Base-by-base conservation (phyloP, 2,888 invertebrate species). In the Cryptophagus acutangulus region DNA sequence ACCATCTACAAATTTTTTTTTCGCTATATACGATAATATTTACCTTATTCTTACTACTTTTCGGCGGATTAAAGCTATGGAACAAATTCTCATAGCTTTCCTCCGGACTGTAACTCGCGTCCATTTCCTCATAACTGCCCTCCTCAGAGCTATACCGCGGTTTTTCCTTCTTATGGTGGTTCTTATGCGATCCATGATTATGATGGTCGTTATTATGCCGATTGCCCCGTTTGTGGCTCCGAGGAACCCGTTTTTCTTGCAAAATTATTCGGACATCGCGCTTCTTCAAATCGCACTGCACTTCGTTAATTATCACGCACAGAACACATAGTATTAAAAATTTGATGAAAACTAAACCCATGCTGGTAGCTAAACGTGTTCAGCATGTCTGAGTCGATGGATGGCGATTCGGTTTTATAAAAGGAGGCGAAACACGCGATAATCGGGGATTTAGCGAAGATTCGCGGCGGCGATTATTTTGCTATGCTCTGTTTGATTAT, bases 401-500 rank as follows among this genome's bases (percentile, higher is more conserved):
- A n/a, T n/a, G n/a, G n/a, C n/a, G n/a, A n/a, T n/a, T 24, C 2
- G 16, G 10, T 39, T 33, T 17, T 38, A 29, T 41, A 37, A 33
- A 41, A 37, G 24, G 17, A n/a, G 8, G 3, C 9, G 16, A 10
- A 10, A 36, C 40, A 37, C 16, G 41, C 31, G 20, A 37, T 38
- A 29, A 33, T 26, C 8, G 41, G 41, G 41, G 41, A 17, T 38
- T 20, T 6, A 20, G 12, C 3, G 3, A 26, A 26, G 26, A 26
- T 26, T 8, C 26, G 12, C 9, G n/a, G n/a, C n/a, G n/a, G n/a
- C n/a, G n/a, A n/a, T n/a, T n/a, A 26, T 26, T 26, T 26, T 9
- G 26, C n/a, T 36, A 37, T 42, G 42, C 42, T 42, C 42, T 38
- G 38, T 9, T 42, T 42, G 18, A 12, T n/a, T 17, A n/a, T n/a